These are phyloP conservation scores for Sebastes alutus DNA, from an alignment of 2,797 vertebrate species.

Conservation along the genomic window DNA sequence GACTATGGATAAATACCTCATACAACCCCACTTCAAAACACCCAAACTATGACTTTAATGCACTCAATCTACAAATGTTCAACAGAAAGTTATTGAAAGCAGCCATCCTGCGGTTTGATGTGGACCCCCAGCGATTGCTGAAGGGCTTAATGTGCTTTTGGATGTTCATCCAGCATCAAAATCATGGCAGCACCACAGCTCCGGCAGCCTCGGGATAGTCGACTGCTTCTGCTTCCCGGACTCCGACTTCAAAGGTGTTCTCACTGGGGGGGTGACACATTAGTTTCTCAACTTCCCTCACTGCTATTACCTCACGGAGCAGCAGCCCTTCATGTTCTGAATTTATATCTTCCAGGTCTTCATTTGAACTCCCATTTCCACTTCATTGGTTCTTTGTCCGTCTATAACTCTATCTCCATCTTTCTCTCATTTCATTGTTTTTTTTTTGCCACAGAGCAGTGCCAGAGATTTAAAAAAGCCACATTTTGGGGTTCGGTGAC, in stretches of 20 bases:
- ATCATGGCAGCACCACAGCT: conserved; percentile 18
- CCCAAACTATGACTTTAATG: not conserved
- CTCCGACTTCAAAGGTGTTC: conserved; percentile 67
- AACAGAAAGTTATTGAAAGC: not conserved
- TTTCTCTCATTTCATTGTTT: not conserved
- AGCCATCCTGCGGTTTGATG: not conserved
- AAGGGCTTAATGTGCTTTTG: conserved; percentile 18
- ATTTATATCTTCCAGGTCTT: not conserved
- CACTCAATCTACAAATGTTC: not conserved
- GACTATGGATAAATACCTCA: not conserved
- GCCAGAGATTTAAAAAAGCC: not conserved
- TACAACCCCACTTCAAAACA: not conserved
- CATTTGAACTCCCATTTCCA: not conserved
- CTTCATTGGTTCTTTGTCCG: not conserved
- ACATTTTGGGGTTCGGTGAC: not conserved
- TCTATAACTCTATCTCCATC: not conserved
- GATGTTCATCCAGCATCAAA: conserved; percentile 22
- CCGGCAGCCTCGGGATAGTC: not conserved
- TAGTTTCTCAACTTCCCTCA: conserved; percentile 4
- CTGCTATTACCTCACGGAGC: conserved; percentile 15
- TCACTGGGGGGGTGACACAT: conserved; percentile 22
- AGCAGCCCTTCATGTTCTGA: conserved; percentile 5
- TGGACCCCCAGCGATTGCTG: not conserved
- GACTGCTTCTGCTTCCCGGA: conserved; percentile 16
- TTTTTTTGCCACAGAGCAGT: not conserved